A percentile compares a stretch with the other conserved stretches of the same genome.
phyloP scores from a whole-genome alignment of 2,113 vertebrate species.

The Corythornis cristatus region DNA sequence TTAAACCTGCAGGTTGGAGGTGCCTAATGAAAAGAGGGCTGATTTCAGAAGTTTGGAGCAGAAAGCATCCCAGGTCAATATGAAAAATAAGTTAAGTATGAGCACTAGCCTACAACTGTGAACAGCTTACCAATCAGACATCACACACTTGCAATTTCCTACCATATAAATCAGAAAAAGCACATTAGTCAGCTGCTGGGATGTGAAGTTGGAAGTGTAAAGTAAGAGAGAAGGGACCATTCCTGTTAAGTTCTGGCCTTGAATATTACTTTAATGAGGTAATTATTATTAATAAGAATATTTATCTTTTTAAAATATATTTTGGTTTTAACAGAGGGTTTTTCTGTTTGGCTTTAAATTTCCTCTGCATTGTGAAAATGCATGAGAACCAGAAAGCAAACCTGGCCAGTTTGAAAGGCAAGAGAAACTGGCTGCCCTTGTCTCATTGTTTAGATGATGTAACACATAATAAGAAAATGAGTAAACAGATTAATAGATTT shows the following conservation, averaged over 20 bases:
- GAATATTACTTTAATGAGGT: neutral
- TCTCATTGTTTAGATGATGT: neutral
- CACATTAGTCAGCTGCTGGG: neutral
- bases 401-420: neutral
- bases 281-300: constrained; percentile 21
- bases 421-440: neutral
- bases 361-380: constrained; percentile 41
- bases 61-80: neutral
- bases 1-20: neutral
- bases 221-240: neutral
- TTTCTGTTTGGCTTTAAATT: constrained; percentile 47
- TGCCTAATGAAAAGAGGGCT: neutral
- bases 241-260: neutral
- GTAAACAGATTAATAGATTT: constrained; percentile 44
- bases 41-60: neutral
- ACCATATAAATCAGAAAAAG: neutral
- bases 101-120: neutral
- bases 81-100: neutral
- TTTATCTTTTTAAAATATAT: neutral
- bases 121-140: neutral
- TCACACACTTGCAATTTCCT: neutral
- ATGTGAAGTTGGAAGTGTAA: neutral
- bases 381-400: constrained; percentile 29
- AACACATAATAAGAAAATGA: constrained; percentile 15
- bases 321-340: neutral